Conservation (phyloP, 2,113 vertebrate genomes). For the Pelusios castaneus region DNA sequence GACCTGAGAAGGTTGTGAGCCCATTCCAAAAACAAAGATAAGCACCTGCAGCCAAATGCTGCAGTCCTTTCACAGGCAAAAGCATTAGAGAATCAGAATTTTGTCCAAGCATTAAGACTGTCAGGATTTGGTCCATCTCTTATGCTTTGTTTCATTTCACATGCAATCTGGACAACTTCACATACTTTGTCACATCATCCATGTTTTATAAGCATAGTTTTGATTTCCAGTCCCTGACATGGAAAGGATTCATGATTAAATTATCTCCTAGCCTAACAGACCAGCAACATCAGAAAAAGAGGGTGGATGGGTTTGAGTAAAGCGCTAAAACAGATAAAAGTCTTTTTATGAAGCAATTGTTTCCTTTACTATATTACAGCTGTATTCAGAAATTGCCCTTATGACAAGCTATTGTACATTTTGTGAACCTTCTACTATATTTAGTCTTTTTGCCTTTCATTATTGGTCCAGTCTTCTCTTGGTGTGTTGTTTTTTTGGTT, state of each 20-base stretch:
- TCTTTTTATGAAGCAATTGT: slow-evolving; percentile 38
- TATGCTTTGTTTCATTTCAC: neutral
- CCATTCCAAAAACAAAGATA: neutral
- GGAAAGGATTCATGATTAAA: rapidly evolving
- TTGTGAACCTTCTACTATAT: slow-evolving; percentile 17
- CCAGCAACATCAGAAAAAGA: neutral
- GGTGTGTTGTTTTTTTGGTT: slow-evolving; percentile 37
- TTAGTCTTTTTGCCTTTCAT: slow-evolving; percentile 58
- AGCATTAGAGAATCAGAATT: neutral
- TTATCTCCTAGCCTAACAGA: neutral
- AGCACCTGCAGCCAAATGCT: neutral
- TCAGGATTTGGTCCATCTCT: neutral
- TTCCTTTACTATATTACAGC: slow-evolving; percentile 3
- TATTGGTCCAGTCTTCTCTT: slow-evolving; percentile 62
- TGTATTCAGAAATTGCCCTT: slow-evolving; percentile 22
- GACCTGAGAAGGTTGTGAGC: neutral
- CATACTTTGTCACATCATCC: neutral
- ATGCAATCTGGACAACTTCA: neutral
- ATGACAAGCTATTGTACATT: neutral
- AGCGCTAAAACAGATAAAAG: neutral
- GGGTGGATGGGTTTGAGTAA: neutral
- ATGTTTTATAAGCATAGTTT: neutral
- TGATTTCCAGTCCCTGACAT: neutral
- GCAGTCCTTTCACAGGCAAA: neutral
- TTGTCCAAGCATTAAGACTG: neutral